phyloP scores from a whole-genome alignment of 2,797 vertebrate genomes.

The Pogoniulus pusillus region DNA sequence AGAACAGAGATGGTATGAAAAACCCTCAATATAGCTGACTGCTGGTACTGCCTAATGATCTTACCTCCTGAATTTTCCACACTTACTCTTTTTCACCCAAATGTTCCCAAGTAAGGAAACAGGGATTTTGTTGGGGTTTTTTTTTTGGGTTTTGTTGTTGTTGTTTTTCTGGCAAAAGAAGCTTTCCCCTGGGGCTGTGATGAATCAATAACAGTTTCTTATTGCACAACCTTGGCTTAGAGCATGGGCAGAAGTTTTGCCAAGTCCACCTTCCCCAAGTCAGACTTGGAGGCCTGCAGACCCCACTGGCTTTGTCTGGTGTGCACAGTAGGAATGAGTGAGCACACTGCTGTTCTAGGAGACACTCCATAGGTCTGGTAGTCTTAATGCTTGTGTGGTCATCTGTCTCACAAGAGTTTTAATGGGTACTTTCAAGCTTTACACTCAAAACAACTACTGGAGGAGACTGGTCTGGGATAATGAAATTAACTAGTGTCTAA shows the following conservation, averaged over 20 bases:
- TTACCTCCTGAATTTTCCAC: neutral
- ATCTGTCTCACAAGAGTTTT: neutral
- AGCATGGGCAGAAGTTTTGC: neutral
- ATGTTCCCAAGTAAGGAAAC: neutral
- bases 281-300: neutral
- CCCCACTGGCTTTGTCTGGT: neutral
- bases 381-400: neutral
- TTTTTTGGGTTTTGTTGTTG: no score
- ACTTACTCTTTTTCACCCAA: neutral
- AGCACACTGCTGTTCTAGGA: neutral
- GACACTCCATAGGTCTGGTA: neutral
- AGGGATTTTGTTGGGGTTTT: neutral
- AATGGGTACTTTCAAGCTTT: neutral
- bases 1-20: conserved; percentile 4
- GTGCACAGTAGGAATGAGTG: neutral
- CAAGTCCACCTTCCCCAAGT: conserved; percentile 2
- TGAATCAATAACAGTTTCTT: neutral
- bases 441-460: neutral
- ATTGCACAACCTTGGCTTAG: neutral
- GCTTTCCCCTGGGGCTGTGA: neutral
- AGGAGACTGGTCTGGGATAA: neutral
- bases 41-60: neutral
- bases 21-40: neutral
- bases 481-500: neutral
- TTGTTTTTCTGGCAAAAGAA: neutral